A percentile compares a stretch with the other conserved stretches of the same genome.
These are phyloP conservation scores for Ashinkailepas kermadecensis DNA, from an alignment of 2,888 invertebrate genomes.

Conservation along the genomic window DNA sequence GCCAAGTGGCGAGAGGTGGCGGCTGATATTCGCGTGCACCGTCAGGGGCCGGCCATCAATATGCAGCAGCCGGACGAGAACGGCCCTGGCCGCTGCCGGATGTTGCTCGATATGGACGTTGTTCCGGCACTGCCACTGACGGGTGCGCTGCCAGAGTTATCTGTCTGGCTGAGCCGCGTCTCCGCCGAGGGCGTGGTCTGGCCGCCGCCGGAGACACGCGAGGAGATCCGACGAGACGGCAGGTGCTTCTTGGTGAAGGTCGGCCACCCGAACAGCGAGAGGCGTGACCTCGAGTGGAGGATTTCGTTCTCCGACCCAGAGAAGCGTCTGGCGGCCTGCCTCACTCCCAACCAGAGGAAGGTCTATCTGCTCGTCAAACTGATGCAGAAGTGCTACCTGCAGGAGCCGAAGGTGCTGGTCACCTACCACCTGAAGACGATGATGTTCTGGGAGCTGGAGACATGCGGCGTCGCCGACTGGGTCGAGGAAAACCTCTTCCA, in stretches of 20 bases:
- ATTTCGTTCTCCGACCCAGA: background rate
- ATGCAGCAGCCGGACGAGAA: background rate
- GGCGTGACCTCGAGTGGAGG: too few relatives aligned
- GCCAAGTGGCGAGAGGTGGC: background rate
- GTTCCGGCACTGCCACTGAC: slow-evolving; percentile 3
- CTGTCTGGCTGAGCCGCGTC: background rate
- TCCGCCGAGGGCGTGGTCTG: background rate
- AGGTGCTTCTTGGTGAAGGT: too few relatives aligned
- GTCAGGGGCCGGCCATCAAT: background rate
- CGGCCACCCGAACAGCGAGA: too few relatives aligned
- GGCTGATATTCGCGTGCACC: background rate
- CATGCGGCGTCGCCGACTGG: background rate
- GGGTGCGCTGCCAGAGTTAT: background rate
- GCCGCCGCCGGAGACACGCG: background rate
- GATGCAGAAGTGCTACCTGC: background rate
- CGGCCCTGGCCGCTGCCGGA: background rate
- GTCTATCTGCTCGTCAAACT: background rate
- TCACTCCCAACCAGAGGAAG: background rate
- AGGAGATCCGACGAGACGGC: background rate
- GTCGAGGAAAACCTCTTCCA: background rate
- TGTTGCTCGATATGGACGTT: background rate
- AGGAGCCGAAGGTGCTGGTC: slow-evolving; percentile 3
- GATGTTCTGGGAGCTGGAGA: slow-evolving; percentile 15
- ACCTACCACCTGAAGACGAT: slow-evolving; percentile 9
- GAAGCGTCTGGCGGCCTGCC: background rate